Evolutionary conservation across 1,140 invertebrate species (phyloP).

Genomic region (Heliconius hewitsoni): DNA sequence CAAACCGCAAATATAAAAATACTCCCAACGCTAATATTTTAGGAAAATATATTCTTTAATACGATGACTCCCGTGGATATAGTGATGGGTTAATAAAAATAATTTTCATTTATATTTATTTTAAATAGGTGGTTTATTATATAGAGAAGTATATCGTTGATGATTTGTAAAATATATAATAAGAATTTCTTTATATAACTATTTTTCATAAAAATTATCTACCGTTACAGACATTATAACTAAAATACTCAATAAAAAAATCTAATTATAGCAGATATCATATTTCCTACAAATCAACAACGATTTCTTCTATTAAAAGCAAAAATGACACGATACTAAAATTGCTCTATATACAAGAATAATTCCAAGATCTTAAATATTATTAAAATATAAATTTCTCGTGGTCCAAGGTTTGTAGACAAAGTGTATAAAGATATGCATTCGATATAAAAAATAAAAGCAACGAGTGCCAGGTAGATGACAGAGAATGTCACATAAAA

Average conservation of each 20-base stretch:
- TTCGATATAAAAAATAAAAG: conserved; percentile 45
- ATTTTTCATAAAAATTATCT: no score
- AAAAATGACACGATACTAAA: conserved; percentile 1
- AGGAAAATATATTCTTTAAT: conserved; percentile 44
- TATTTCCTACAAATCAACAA: background rate
- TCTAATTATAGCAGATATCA: background rate
- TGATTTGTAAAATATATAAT: background rate
- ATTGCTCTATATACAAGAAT: conserved; percentile 37
- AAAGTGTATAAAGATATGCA: conserved; percentile 44
- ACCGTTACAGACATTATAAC: no score
- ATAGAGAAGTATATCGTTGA: background rate
- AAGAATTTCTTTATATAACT: background rate
- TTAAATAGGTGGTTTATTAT: background rate
- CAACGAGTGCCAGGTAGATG: conserved; percentile 26
- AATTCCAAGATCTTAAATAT: conserved; percentile 35
- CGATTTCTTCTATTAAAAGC: conserved; percentile 2
- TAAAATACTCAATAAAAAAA: no score
- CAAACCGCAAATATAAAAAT: conserved; percentile 52
- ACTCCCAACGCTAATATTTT: conserved; percentile 58
- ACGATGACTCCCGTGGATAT: background rate
- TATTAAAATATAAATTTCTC: conserved; percentile 42
- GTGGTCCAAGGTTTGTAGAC: conserved; percentile 42
- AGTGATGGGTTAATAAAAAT: background rate
- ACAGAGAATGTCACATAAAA: background rate
- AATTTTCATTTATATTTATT: conserved; percentile 1